Evolutionary conservation across 2,888 invertebrate species (phyloP).

Genomic region (Calliopum simillimum): DNA sequence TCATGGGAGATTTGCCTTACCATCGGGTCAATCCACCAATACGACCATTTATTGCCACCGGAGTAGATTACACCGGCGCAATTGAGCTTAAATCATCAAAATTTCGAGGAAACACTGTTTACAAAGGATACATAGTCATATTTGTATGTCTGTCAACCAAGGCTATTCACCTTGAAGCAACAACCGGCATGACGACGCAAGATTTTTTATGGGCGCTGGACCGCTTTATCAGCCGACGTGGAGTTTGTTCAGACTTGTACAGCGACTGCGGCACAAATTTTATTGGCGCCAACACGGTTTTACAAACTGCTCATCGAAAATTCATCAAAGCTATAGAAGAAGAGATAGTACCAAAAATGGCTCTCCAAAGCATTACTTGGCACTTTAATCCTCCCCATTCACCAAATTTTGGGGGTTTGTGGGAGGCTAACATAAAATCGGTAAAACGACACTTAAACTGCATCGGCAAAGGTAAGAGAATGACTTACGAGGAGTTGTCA

Average conservation of each 20-base stretch:
- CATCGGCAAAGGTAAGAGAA: constrained; percentile 6
- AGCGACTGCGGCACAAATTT: background rate
- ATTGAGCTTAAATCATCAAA: too few species aligned
- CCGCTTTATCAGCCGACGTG: background rate
- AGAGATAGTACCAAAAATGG: background rate
- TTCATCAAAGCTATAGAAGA: background rate
- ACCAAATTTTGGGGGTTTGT: constrained; percentile 34
- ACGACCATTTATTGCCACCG: background rate
- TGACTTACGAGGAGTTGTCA: constrained; percentile 34
- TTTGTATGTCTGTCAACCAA: too few species aligned
- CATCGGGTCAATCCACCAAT: background rate
- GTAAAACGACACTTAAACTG: constrained; percentile 31
- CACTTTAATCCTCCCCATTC: constrained; percentile 32
- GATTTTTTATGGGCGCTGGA: too few species aligned
- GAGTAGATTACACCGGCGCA: background rate
- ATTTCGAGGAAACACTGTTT: too few species aligned
- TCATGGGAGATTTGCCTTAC: background rate
- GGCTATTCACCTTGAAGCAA: constrained; percentile 9
- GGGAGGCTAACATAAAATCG: constrained; percentile 21
- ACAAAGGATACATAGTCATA: too few species aligned
- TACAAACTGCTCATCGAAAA: background rate
- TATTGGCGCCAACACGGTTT: constrained; percentile 2
- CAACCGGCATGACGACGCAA: background rate
- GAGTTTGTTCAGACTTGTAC: too few species aligned
- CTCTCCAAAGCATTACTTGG: too few species aligned